These are phyloP conservation scores for Alviniconcha marisindica DNA, from an alignment of 1,140 invertebrate species.

Conservation along the genomic window DNA sequence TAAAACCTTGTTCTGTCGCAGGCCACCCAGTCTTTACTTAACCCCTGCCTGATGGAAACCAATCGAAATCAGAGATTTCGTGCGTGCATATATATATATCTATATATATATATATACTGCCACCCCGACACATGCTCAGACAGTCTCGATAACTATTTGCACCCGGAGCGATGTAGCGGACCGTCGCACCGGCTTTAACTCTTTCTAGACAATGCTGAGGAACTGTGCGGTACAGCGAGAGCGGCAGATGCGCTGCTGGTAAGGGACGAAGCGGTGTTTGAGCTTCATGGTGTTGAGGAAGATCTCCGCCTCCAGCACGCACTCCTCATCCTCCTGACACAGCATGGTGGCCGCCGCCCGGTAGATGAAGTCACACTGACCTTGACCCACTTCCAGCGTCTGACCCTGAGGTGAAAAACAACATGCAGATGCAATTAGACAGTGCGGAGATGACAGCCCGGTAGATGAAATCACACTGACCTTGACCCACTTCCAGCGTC, in stretches of 20 bases:
- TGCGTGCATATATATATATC: too few species aligned
- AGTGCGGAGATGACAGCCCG: too few species aligned
- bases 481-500: conserved; percentile 45
- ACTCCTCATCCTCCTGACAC: conserved; percentile 51
- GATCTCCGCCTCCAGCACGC: conserved; percentile 55
- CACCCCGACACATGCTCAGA: too few species aligned
- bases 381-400: conserved; percentile 45
- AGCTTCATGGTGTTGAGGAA: conserved; percentile 61
- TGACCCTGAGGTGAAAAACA: conserved; percentile 50
- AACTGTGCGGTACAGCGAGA: conserved; percentile 36
- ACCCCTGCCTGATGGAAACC: too few species aligned
- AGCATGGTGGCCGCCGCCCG: conserved; percentile 50
- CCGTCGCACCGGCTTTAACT: background rate
- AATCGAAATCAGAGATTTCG: too few species aligned
- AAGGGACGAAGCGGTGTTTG: conserved; percentile 52
- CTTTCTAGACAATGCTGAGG: conserved; percentile 36
- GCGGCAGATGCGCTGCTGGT: conserved; percentile 39
- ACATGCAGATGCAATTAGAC: too few species aligned
- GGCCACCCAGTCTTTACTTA: too few species aligned
- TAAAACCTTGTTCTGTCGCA: too few species aligned
- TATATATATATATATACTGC: too few species aligned
- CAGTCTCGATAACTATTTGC: too few species aligned
- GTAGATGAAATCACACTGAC: too few species aligned
- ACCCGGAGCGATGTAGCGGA: too few species aligned
- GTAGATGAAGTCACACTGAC: conserved; percentile 58